Evolutionary conservation across 1,140 invertebrate genomes (phyloP), one percentile per base, ranked within the genome.

Genomic region (Rhagoletis zephyria): DNA sequence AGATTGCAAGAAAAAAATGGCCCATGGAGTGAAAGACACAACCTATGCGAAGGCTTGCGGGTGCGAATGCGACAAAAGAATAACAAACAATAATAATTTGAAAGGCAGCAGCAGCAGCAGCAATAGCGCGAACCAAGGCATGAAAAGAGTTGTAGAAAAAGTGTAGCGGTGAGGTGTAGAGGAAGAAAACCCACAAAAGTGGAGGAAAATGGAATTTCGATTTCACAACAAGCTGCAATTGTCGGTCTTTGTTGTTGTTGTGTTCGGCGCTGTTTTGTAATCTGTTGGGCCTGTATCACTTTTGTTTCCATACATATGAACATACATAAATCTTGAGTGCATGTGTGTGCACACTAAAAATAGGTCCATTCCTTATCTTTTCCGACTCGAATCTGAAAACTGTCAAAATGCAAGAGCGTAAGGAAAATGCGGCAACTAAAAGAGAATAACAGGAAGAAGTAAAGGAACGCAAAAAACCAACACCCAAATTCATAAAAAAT

Each of bases 61-160:
- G 74, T 81, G 51, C 7, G 74, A 81, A 12, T 42, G 74, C 45
- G 74, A 81, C 51, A 81, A 81, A 81, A 81, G 45, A 81, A 81
- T 81, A 81, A 81, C 74, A 81, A 81, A 81, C 74, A 81, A 81
- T 81, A 81, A 81, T 81, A 59, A 81, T 81, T 81, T 51, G 74
- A 81, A 81, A 56, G 74, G 74, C 74, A 81, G 19, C 67, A 30
- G 3, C 12, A 9, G 10, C 19, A 65, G 1, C 30, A 2, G 4
- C 6, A 30, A 1, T 7, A 74, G 42, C 12, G 12, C 6, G 0
- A 56, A 51, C 12, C 30, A 5, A 40, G 5, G 14, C 9, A 70
- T 19, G n/a, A 56, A 81, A 81, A 51, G 6, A 59, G 10, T 48
- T n/a, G 30, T n/a, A n/a, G 30, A 56, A 81, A 81, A 14, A 81